Conservation (phyloP, 2,797 vertebrate genomes). For the Leuciscus waleckii region DNA sequence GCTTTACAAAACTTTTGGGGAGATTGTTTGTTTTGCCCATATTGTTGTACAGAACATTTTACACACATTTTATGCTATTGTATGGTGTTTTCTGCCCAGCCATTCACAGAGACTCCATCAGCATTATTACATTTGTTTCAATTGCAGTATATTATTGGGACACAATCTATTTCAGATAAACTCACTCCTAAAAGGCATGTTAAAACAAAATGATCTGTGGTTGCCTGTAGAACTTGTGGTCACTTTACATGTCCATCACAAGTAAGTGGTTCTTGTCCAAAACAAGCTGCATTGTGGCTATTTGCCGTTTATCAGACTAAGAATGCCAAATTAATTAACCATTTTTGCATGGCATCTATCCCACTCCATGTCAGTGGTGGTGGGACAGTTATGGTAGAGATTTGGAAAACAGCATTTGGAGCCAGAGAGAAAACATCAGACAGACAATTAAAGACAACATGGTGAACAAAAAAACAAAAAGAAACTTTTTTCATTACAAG, state of each 20-base stretch:
- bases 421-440: not conserved
- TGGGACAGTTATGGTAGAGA: not conserved
- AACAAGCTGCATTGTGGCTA: not conserved
- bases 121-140: not conserved
- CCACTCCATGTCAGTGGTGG: not conserved
- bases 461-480: constrained; percentile 38
- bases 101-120: not conserved
- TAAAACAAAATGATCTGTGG: not conserved
- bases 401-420: not conserved
- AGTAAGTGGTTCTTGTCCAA: not conserved
- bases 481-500: not conserved
- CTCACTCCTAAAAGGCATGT: not conserved
- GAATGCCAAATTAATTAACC: not conserved
- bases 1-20: not conserved
- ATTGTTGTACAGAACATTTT: not conserved
- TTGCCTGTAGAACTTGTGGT: not conserved
- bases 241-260: not conserved
- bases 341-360: constrained; percentile 5
- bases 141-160: not conserved
- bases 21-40: not conserved
- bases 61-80: not conserved
- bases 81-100: not conserved
- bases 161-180: not conserved
- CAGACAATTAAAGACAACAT: constrained; percentile 44
- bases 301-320: not conserved